Evolutionary conservation across 2,797 vertebrate species (phyloP).

Genomic region (Hybognathus amarus): DNA sequence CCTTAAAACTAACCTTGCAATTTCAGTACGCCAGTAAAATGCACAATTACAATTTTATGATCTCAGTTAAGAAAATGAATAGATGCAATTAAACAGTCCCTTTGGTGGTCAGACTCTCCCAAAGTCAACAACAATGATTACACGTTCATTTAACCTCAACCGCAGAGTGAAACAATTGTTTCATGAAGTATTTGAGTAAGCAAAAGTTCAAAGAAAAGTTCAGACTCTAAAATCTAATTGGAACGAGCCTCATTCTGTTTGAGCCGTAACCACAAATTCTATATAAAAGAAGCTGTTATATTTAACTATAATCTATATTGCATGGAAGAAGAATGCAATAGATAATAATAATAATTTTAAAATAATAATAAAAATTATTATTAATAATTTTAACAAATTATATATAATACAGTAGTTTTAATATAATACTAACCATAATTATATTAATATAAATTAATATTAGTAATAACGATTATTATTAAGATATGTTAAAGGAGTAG

Average conservation of each 20-base stretch:
- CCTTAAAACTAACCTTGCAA: not conserved
- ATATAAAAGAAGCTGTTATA: not conserved
- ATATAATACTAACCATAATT: not conserved
- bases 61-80: constrained; percentile 16
- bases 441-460: no score
- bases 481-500: no score
- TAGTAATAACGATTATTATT: no score
- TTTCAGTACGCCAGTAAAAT: constrained; percentile 20
- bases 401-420: not conserved
- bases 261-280: not conserved
- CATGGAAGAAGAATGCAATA: not conserved
- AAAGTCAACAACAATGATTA: constrained; percentile 18
- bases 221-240: not conserved
- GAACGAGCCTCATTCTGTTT: not conserved
- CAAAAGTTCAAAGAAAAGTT: not conserved
- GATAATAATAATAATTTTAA: not conserved
- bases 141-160: not conserved
- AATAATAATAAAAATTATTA: no score
- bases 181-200: not conserved
- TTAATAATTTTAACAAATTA: not conserved
- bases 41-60: constrained; percentile 31
- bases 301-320: not conserved
- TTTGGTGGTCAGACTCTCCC: constrained; percentile 9
- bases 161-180: not conserved
- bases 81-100: constrained; percentile 18